phyloP scores from a whole-genome alignment of 2,888 invertebrate genomes.

The Chouioia cunea region DNA sequence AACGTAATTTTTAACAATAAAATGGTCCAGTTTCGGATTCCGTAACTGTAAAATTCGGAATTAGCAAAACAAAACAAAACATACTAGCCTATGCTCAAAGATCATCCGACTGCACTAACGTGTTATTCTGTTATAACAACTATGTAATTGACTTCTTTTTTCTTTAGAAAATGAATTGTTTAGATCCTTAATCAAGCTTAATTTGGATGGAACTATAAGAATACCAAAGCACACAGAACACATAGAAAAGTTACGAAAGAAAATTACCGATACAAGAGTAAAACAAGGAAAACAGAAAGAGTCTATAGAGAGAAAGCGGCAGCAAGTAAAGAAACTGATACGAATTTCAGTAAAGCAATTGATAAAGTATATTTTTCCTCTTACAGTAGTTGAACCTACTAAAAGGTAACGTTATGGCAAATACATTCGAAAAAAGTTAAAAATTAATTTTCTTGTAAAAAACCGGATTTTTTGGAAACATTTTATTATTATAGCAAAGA shows the following conservation, averaged over 20 bases:
- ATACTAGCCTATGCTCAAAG: too few relatives aligned
- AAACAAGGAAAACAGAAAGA: slow-evolving; percentile 71
- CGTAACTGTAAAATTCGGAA: too few relatives aligned
- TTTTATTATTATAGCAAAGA: slow-evolving; percentile 57
- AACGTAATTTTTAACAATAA: too few relatives aligned
- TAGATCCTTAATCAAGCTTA: slow-evolving; percentile 63
- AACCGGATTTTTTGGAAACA: neutral
- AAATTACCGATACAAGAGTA: slow-evolving; percentile 71
- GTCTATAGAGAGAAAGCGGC: slow-evolving; percentile 70
- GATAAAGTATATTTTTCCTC: slow-evolving; percentile 79
- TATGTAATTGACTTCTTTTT: slow-evolving; percentile 18
- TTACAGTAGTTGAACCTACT: slow-evolving; percentile 71
- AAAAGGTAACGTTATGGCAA: slow-evolving; percentile 66
- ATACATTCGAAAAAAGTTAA: neutral
- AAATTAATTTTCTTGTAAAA: neutral
- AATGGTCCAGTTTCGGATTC: too few relatives aligned
- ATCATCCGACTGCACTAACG: too few relatives aligned
- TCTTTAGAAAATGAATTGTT: slow-evolving; percentile 65
- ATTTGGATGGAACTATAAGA: slow-evolving; percentile 69
- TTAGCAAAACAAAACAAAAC: too few relatives aligned
- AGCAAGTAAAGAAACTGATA: slow-evolving; percentile 73
- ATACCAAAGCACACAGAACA: slow-evolving; percentile 75
- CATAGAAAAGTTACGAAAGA: slow-evolving; percentile 74
- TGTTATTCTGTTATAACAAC: neutral
- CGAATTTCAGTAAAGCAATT: slow-evolving; percentile 74